These are phyloP conservation scores for Trochalopteron elliotii DNA, from an alignment of 2,113 vertebrate genomes.

Conservation along the genomic window DNA sequence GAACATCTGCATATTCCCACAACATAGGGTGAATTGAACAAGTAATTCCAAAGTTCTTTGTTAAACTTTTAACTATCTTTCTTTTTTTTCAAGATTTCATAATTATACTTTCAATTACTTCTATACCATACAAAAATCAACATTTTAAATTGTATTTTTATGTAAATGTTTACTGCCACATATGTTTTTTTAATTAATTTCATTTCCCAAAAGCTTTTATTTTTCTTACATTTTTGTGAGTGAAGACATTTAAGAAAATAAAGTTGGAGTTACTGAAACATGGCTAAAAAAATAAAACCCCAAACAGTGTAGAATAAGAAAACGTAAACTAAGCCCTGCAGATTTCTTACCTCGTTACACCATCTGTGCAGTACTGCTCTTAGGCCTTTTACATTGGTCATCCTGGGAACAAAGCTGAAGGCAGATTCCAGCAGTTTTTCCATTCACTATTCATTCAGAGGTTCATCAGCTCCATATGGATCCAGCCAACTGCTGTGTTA, in stretches of 20 bases:
- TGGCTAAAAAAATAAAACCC: background rate
- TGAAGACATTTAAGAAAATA: conserved; percentile 13
- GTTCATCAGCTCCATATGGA: conserved; percentile 88
- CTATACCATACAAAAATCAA: background rate
- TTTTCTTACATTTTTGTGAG: background rate
- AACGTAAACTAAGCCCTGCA: conserved; percentile 53
- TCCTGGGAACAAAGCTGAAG: conserved; percentile 91
- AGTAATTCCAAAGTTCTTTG: background rate
- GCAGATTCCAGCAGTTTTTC: conserved; percentile 94
- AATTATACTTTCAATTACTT: conserved; percentile 38
- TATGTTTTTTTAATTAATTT: background rate
- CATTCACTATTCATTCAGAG: conserved; percentile 96
- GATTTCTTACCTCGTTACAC: conserved; percentile 82
- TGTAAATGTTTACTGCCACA: conserved; percentile 18
- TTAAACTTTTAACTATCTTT: conserved; percentile 29
- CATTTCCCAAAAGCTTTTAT: background rate
- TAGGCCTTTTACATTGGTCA: conserved; percentile 89
- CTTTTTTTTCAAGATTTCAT: conserved; percentile 19
- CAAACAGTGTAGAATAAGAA: conserved; percentile 29
- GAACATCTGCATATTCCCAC: conserved; percentile 58
- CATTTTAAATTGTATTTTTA: conserved; percentile 22
- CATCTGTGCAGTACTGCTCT: conserved; percentile 87
- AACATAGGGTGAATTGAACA: conserved; percentile 8
- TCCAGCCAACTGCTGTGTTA: conserved; percentile 89
- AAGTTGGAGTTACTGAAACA: background rate